Evolutionary conservation across 2,797 vertebrate genomes (phyloP).

Genomic region (Peromyscus eremicus): DNA sequence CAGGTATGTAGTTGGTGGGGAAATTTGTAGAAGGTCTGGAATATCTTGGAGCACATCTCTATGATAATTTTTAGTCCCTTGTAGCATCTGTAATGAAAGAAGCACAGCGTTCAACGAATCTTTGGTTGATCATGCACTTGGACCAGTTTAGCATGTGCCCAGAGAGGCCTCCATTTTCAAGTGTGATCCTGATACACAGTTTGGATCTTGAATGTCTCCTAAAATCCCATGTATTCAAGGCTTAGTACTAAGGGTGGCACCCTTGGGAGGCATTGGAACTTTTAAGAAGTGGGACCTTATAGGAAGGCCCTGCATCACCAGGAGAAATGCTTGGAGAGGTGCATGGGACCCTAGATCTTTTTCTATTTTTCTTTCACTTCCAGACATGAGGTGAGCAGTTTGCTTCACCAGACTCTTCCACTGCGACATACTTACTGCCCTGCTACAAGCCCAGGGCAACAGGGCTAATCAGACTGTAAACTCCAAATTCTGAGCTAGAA

Average conservation of each 20-base stretch:
- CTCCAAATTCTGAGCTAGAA: background rate
- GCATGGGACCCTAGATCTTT: background rate
- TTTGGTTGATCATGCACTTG: background rate
- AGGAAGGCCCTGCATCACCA: background rate
- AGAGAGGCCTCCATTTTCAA: slow-evolving; percentile 28
- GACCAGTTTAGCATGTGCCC: background rate
- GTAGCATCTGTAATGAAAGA: background rate
- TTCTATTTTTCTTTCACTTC: background rate
- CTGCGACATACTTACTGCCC: background rate
- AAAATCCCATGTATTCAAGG: background rate
- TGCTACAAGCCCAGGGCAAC: background rate
- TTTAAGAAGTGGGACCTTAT: background rate
- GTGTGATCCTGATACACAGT: background rate
- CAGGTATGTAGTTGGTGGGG: background rate
- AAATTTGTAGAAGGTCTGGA: background rate
- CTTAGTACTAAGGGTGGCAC: background rate
- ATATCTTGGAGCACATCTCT: background rate
- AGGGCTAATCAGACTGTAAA: background rate
- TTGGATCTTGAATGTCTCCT: background rate
- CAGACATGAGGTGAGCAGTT: background rate
- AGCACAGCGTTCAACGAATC: background rate
- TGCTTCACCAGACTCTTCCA: background rate
- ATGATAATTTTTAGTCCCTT: background rate
- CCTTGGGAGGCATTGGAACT: background rate
- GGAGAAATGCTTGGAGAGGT: background rate